Evolutionary conservation across 1,140 invertebrate genomes (phyloP).

Genomic region (Eulimnadia texana): DNA sequence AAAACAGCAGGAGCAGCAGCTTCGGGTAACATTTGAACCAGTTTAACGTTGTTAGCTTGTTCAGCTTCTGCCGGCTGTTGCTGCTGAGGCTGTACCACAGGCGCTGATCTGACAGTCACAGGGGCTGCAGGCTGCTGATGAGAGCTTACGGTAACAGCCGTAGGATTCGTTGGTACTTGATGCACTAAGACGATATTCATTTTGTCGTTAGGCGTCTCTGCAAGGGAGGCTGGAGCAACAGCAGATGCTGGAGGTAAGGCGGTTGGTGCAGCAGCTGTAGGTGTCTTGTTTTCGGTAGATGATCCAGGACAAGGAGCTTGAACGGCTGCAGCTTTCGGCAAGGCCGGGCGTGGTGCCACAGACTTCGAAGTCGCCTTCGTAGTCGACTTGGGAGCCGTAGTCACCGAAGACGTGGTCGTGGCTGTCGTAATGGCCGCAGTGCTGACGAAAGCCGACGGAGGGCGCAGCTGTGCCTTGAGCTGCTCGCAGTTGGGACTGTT

Average conservation of each 20-base stretch:
- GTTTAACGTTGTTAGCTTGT: background rate
- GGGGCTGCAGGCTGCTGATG: background rate
- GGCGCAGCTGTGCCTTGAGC: constrained; percentile 65
- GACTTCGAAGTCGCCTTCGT: background rate
- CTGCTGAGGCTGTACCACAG: background rate
- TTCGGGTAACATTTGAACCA: background rate
- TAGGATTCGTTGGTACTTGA: too few relatives aligned
- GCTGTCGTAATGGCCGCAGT: constrained; percentile 21
- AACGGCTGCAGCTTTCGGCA: background rate
- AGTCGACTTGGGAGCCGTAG: background rate
- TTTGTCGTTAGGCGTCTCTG: too few relatives aligned
- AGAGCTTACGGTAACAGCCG: too few relatives aligned
- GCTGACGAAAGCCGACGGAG: constrained; percentile 56
- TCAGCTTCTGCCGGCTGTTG: background rate
- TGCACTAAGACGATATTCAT: too few relatives aligned
- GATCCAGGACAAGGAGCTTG: too few relatives aligned
- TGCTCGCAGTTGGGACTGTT: constrained; percentile 78
- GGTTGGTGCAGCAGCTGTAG: too few relatives aligned
- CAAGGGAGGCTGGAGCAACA: too few relatives aligned
- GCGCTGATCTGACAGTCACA: background rate
- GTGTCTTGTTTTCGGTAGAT: too few relatives aligned
- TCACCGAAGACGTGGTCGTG: background rate
- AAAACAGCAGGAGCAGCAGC: background rate
- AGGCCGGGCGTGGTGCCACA: too few relatives aligned
- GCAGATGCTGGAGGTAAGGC: too few relatives aligned